Percentiles rank a stretch among this genome's conserved stretches.
Evolutionary conservation across 2,888 invertebrate genomes (phyloP).

Genomic region (Meteorus colon): DNA sequence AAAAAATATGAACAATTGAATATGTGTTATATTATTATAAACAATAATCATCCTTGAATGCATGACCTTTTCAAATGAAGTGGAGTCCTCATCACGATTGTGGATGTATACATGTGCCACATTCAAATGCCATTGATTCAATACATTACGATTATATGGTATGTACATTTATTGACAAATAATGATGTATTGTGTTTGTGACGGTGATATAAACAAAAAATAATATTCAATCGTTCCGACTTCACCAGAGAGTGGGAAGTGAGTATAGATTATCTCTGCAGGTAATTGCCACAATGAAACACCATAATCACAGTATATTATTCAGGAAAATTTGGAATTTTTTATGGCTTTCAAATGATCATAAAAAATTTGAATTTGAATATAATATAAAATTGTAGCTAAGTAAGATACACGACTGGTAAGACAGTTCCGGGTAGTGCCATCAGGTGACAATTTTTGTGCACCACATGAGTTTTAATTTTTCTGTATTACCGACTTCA

Average conservation of each 20-base stretch:
- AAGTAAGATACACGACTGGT: no score
- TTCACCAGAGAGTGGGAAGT: neutral
- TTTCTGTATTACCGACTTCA: neutral
- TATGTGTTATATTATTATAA: neutral
- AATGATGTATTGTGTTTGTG: slow-evolving; percentile 6
- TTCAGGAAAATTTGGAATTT: no score
- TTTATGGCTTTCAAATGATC: no score
- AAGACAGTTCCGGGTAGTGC: neutral
- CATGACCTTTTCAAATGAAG: slow-evolving; percentile 34
- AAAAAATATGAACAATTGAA: neutral
- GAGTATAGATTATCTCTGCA: neutral
- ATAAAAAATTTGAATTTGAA: no score
- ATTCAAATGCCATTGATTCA: slow-evolving; percentile 38
- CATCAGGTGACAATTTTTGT: neutral
- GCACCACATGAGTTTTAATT: neutral
- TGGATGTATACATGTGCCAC: slow-evolving; percentile 26
- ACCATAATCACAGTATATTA: no score
- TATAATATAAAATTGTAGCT: no score
- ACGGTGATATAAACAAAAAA: neutral
- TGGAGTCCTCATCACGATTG: slow-evolving; percentile 24
- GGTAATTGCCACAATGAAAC: neutral
- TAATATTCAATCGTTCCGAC: neutral
- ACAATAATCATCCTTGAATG: slow-evolving; percentile 32
- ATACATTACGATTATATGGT: neutral
- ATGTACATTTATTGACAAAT: slow-evolving; percentile 20